Evolutionary conservation across 1,140 invertebrate species (phyloP).

Genomic region (Charaxes varanes): DNA sequence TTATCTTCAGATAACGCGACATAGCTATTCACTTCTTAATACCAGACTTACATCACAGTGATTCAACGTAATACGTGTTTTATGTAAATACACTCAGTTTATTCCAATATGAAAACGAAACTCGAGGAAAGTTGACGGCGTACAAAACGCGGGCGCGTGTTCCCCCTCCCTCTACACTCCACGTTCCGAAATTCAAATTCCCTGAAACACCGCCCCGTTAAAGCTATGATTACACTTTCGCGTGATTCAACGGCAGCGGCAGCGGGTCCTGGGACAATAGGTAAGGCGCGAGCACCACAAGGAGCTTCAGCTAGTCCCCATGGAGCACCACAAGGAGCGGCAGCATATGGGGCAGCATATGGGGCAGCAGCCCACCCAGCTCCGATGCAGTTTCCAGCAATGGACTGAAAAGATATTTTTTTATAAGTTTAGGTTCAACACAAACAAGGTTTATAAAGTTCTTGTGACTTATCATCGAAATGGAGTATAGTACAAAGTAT

Average conservation of each 20-base stretch:
- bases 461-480: no score
- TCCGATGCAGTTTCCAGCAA: no score
- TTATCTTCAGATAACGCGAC: slow-evolving; percentile 11
- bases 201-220: slow-evolving; percentile 9
- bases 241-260: slow-evolving; percentile 29
- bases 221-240: slow-evolving; percentile 26
- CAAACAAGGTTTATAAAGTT: no score
- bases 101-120: slow-evolving; percentile 13
- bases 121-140: slow-evolving; percentile 12
- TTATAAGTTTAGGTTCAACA: no score
- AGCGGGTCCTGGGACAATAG: no score
- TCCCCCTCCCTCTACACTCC: slow-evolving; percentile 8
- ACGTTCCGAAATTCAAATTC: slow-evolving; percentile 14
- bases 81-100: slow-evolving; percentile 9
- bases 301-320: no score
- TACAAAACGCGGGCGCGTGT: slow-evolving; percentile 7
- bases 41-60: slow-evolving; percentile 4
- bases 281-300: no score
- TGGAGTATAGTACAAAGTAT: no score
- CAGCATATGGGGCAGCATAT: no score
- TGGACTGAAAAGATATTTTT: no score
- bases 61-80: slow-evolving; percentile 8
- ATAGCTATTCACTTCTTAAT: slow-evolving; percentile 7
- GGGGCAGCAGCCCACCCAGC: no score
- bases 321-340: no score